Base-by-base conservation (phyloP, 2,113 vertebrate genomes). In the Oncorhynchus nerka region DNA sequence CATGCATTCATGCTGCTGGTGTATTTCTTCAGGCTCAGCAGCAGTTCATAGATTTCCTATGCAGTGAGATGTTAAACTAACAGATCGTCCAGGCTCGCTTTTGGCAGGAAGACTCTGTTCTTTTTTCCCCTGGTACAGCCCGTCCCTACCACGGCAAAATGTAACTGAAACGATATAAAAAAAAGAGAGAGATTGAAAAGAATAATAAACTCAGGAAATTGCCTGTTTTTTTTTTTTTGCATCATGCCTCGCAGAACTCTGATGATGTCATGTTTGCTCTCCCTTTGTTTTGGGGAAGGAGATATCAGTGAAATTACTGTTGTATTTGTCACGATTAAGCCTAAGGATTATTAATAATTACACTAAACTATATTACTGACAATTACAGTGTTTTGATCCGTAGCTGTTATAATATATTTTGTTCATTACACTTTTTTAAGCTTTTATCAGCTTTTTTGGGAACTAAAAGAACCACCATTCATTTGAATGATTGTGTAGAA, bases 141-240 rank as follows among this genome's bases (percentile, higher is more conserved):
- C n/a, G 5, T 80, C 73, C 86, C 73, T 87, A 68, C 79, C 80
- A 73, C 82, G 70, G 83, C 75, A 84, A 82, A 87, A 87, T 84
- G 74, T 77, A 81, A 80, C 65, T 57, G 39, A 70, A 57, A 82
- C 89, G 71, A 70, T 51, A 82, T 89, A 69, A 70, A 79, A 85
- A 80, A 85, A 78, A 82, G 81, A 79, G 74, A 78, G 72, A 80
- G 82, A 84, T 73, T 61, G 79, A 75, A 85, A 90, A 83, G 82
- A 77, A 90, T 92, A 93, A 92, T 87, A 82, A 92, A 89, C 87
- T 86, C 86, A 90, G 92, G 91, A 93, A 94, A 92, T 89, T 86
- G 75, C 84, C 2, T 9, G 2, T 2, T 2, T 92, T 88, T 87
- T 26, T 26, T 94, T 92, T 94, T 92, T 91, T 79, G 77, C 79